These are phyloP conservation scores for Mechanitis mazaeus DNA, from an alignment of 2,888 invertebrate genomes.

Conservation along the genomic window DNA sequence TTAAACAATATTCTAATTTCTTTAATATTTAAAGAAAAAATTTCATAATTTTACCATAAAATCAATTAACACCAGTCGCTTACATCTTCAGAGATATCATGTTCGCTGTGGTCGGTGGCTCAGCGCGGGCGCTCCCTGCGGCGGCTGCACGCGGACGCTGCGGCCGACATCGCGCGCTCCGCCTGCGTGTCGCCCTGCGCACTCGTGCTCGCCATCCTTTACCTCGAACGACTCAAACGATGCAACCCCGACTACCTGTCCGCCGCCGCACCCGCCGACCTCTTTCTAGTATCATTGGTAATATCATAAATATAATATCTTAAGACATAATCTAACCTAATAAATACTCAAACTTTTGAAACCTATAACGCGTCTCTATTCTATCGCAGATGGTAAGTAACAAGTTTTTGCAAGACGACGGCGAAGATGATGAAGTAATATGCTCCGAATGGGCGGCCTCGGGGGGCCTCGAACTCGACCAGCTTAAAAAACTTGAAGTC, in stretches of 20 bases:
- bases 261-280: slow-evolving; percentile 89
- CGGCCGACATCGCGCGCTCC: slow-evolving; percentile 84
- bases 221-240: slow-evolving; percentile 91
- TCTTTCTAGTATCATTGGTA: slow-evolving; percentile 96
- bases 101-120: slow-evolving; percentile 87
- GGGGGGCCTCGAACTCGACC: slow-evolving; percentile 83
- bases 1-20: too few species aligned
- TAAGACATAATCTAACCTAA: neutral
- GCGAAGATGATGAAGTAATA: slow-evolving; percentile 93
- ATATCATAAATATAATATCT: slow-evolving; percentile 22
- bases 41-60: too few species aligned
- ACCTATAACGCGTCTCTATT: neutral
- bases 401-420: slow-evolving; percentile 95
- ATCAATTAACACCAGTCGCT: too few species aligned
- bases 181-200: slow-evolving; percentile 95
- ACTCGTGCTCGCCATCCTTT: slow-evolving; percentile 93
- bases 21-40: too few species aligned
- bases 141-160: slow-evolving; percentile 84
- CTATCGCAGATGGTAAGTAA: slow-evolving; percentile 92
- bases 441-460: slow-evolving; percentile 95
- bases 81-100: slow-evolving; percentile 82
- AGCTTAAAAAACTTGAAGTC: slow-evolving; percentile 89
- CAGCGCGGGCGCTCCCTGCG: slow-evolving; percentile 86
- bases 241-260: slow-evolving; percentile 90
- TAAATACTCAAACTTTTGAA: neutral